A percentile compares a stretch with the other conserved stretches of the same genome.
These are phyloP conservation scores for Drosophila gunungcola DNA, from an alignment of 1,140 invertebrate genomes.

Conservation along the genomic window DNA sequence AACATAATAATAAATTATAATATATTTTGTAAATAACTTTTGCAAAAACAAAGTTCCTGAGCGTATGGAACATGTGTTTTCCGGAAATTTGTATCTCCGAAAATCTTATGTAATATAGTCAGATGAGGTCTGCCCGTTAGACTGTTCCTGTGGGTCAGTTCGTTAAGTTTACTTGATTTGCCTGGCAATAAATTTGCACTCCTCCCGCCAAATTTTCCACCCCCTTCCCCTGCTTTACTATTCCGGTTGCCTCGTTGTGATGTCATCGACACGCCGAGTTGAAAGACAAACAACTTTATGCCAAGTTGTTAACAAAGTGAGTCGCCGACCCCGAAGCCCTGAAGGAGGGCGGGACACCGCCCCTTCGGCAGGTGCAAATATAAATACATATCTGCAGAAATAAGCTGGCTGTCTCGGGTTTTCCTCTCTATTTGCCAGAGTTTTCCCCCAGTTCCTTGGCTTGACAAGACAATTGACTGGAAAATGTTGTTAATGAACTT, in stretches of 20 bases:
- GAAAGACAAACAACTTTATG: slow-evolving; percentile 80
- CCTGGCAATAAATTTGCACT: slow-evolving; percentile 59
- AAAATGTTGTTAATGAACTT: slow-evolving; percentile 83
- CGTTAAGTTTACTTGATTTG: slow-evolving; percentile 74
- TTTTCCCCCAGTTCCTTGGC: slow-evolving; percentile 3
- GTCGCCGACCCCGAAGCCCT: slow-evolving; percentile 58
- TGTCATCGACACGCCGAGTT: slow-evolving; percentile 75
- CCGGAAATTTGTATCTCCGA: not conserved
- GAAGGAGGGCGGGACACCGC: not conserved
- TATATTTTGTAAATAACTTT: too few relatives aligned
- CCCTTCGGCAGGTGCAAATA: slow-evolving; percentile 44
- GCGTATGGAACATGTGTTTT: too few relatives aligned
- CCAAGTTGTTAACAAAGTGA: slow-evolving; percentile 79
- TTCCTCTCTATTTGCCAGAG: slow-evolving; percentile 9
- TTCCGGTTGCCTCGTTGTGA: slow-evolving; percentile 31
- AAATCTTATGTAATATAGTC: too few relatives aligned
- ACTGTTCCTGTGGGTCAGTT: slow-evolving; percentile 42
- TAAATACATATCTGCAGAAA: slow-evolving; percentile 64
- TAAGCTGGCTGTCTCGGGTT: slow-evolving; percentile 39
- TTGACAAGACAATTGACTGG: slow-evolving; percentile 77
- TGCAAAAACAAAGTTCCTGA: too few relatives aligned
- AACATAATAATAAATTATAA: too few relatives aligned
- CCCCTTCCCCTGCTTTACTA: not conserved
- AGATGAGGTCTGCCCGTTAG: slow-evolving; percentile 9
- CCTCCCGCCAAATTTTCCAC: too few relatives aligned